phyloP scores from a whole-genome alignment of 2,113 vertebrate genomes.

The Arenaria interpres region DNA sequence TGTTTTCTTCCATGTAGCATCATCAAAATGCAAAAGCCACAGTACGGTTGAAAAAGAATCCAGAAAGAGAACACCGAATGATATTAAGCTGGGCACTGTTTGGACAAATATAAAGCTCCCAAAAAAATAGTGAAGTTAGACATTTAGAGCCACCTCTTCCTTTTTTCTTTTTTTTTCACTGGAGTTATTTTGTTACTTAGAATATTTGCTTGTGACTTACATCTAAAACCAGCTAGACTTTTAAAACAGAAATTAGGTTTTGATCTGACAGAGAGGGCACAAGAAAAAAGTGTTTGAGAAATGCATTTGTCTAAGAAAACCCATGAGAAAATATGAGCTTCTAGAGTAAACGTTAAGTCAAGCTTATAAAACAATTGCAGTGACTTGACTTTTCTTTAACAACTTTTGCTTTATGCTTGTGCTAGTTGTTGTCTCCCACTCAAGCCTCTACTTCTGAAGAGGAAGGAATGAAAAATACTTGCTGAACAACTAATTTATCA shows the following conservation, averaged over 20 bases:
- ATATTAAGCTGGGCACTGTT: not conserved
- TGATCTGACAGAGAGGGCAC: not conserved
- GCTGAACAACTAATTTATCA: constrained; percentile 45
- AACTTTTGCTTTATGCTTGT: not conserved
- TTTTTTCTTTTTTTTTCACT: not conserved
- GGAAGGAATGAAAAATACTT: not conserved
- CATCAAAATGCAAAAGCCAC: not conserved
- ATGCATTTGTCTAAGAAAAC: not conserved
- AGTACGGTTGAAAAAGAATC: not conserved
- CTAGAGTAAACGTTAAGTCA: not conserved
- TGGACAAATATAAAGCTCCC: not conserved
- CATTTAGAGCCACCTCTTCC: not conserved
- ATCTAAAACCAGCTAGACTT: not conserved
- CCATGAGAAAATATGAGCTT: not conserved
- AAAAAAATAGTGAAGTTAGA: not conserved
- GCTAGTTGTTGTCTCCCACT: not conserved
- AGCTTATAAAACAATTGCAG: not conserved
- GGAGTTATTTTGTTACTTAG: not conserved
- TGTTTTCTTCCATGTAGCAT: not conserved
- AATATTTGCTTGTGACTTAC: not conserved
- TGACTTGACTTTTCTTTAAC: not conserved
- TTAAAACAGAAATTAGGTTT: not conserved
- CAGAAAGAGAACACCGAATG: not conserved
- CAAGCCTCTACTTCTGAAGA: not conserved
- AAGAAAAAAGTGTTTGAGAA: not conserved